A percentile compares a stretch with the other conserved stretches of the same genome.
phyloP scores from a whole-genome alignment of 2,797 vertebrate species.

The Borostomias antarcticus region DNA sequence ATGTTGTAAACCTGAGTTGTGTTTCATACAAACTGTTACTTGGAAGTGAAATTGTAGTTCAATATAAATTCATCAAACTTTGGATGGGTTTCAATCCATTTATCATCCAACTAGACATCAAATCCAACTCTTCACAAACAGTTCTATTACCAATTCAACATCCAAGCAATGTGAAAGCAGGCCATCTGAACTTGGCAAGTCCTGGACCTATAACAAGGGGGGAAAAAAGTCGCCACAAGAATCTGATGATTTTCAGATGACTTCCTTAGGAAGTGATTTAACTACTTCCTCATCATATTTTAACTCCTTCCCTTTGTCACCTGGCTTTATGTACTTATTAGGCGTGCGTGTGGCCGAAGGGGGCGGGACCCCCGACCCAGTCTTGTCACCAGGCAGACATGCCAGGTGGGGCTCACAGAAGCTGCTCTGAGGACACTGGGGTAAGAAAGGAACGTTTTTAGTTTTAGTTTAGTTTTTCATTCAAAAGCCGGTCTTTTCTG shows the following conservation, averaged over 20 bases:
- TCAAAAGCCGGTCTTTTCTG: constrained; percentile 68
- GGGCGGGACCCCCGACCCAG: constrained; percentile 83
- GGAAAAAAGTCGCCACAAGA: not conserved
- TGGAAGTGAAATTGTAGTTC: not conserved
- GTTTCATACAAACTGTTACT: not conserved
- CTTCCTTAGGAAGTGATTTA: constrained; percentile 77
- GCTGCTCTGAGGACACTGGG: constrained; percentile 79
- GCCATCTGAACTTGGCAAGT: not conserved
- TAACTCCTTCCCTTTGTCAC: constrained; percentile 87
- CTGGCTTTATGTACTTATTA: constrained; percentile 88
- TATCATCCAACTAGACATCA: not conserved
- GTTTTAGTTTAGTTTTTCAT: constrained; percentile 68
- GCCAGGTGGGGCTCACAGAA: constrained; percentile 84
- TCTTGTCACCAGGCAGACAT: constrained; percentile 85
- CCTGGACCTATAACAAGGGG: constrained; percentile 4
- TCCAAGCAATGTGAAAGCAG: not conserved
- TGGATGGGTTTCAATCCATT: not conserved
- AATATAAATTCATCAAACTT: no score
- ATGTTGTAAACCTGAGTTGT: not conserved
- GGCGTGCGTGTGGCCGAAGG: constrained; percentile 83
- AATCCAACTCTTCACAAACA: not conserved
- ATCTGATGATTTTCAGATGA: constrained; percentile 74
- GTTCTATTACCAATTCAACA: not conserved
- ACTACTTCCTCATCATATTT: constrained; percentile 78
- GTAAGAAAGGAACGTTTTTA: constrained; percentile 42